Evolutionary conservation across 2,113 vertebrate genomes (phyloP), one percentile per base, ranked within the genome.

Genomic region (Scatophagus argus): DNA sequence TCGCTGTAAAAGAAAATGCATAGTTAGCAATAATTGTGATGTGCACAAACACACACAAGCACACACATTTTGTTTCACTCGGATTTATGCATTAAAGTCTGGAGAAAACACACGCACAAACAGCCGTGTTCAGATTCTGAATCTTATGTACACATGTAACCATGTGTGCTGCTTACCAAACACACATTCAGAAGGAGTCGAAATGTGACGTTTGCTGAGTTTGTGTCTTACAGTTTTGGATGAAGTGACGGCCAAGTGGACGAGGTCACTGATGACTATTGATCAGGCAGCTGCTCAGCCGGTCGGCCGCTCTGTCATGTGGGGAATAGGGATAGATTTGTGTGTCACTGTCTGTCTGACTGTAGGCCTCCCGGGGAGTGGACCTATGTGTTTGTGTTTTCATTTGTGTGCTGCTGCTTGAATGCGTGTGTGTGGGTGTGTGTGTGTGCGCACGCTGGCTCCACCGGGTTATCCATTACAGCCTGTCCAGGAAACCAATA

Each of bases 251-350:
- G 84, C 72, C 88, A 85, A 91, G 87, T 87, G 84, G 84, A 85
- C 68, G 85, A 90, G 89, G 92, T 94, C 92, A 92, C 82, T 94
- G 93, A 94, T 94, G 91, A 92, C 84, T 93, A 95, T 94, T 89
- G 94, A 95, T 94, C 91, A 87, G 88, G 84, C 72, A 41, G 85
- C 83, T 83, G 90, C 93, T 93, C 91, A 78, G 84, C 77, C 83
- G 74, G 89, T 70, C 75, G 36, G 80, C 66, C 62, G 58, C 67
- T 86, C 83, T 87, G 85, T 94, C 89, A 91, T 86, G 77, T 72
- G 32, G 81, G 74, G 71, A 86, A 86, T 55, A 64, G 82, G 86
- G 82, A 93, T 92, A 89, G 90, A 93, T 93, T 92, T 88, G 88
- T 90, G 80, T 89, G 88, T 93, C 87, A 93, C 86, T 90, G 88